Conservation (phyloP, 2,797 vertebrate species). For the Sphenodon punctatus region DNA sequence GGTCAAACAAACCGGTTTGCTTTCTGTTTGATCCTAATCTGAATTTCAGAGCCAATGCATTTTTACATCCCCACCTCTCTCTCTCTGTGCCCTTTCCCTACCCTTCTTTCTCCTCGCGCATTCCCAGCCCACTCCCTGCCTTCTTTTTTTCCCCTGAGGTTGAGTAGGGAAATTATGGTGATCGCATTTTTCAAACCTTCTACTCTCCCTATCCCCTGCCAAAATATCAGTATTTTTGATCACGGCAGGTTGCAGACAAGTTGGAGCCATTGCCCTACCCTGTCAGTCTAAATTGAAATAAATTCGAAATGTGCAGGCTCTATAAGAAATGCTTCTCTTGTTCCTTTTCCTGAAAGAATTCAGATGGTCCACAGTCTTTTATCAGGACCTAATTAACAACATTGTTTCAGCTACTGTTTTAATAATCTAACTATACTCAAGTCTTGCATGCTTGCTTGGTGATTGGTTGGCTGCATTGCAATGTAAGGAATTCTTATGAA, state of each 20-base stretch:
- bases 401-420: neutral
- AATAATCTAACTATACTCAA: neutral
- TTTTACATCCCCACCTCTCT: slow-evolving; percentile 11
- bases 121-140: neutral
- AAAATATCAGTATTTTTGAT: slow-evolving; percentile 40
- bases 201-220: neutral
- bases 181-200: slow-evolving; percentile 59
- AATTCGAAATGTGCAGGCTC: slow-evolving; percentile 2
- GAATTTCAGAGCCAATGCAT: slow-evolving; percentile 64
- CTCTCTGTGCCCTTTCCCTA: slow-evolving; percentile 3
- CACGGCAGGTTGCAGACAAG: slow-evolving; percentile 42
- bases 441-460: neutral
- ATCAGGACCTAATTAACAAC: slow-evolving; percentile 16
- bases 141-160: slow-evolving; percentile 53
- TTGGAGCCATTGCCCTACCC: slow-evolving; percentile 29
- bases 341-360: neutral
- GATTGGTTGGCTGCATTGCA: neutral
- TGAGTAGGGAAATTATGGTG: slow-evolving; percentile 14
- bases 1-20: slow-evolving; percentile 65
- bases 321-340: neutral
- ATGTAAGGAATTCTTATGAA: neutral
- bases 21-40: slow-evolving; percentile 69
- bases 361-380: neutral
- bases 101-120: neutral
- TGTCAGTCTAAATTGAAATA: neutral